phyloP scores from a whole-genome alignment of 2,113 vertebrate species.

The Tragelaphus imberbis region DNA sequence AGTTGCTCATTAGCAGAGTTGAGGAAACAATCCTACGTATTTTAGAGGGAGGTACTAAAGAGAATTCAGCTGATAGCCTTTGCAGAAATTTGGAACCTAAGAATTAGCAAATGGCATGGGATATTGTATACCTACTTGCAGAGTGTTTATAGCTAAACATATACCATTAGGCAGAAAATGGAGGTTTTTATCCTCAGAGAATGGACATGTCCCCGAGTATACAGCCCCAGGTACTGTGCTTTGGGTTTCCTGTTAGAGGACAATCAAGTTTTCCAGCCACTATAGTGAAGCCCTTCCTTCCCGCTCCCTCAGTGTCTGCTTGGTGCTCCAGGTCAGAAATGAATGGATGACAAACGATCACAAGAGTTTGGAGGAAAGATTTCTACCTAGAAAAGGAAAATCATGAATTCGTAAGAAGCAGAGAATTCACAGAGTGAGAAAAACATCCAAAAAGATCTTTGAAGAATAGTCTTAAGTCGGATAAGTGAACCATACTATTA shows the following conservation, averaged over 20 bases:
- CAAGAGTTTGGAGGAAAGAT: background rate
- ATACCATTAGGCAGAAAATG: background rate
- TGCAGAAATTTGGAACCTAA: background rate
- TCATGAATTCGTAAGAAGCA: background rate
- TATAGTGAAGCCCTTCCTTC: background rate
- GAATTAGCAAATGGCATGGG: background rate
- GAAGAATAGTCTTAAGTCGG: background rate
- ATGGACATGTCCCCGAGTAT: background rate
- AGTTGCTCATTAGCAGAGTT: background rate
- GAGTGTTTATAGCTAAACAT: background rate
- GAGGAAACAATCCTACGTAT: background rate
- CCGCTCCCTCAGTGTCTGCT: rapidly evolving
- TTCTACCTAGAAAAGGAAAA: background rate
- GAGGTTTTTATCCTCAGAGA: background rate
- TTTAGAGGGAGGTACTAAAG: background rate
- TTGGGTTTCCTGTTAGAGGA: background rate
- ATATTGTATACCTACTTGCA: background rate
- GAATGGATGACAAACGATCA: background rate
- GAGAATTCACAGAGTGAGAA: background rate
- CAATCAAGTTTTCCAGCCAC: background rate
- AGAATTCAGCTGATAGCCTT: background rate
- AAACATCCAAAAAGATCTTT: background rate
- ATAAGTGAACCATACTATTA: background rate
- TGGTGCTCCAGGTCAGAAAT: background rate
- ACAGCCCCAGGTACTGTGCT: background rate